These are phyloP conservation scores for Contarinia nasturtii DNA, from an alignment of 1,140 invertebrate species.

Conservation along the genomic window DNA sequence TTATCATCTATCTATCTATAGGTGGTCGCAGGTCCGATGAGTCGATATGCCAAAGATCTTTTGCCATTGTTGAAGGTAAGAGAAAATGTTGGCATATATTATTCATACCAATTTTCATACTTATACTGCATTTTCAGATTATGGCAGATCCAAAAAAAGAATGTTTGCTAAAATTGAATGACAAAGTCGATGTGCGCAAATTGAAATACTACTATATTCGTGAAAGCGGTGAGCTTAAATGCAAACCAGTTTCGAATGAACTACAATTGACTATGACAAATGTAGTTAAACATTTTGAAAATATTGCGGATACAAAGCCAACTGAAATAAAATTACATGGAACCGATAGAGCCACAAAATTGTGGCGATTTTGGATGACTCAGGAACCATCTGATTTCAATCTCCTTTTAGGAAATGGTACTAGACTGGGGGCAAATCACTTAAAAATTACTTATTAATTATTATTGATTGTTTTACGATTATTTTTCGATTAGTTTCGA, in stretches of 20 bases:
- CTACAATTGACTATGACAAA: slow-evolving; percentile 40
- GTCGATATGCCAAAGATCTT: slow-evolving; percentile 55
- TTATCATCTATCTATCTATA: no score
- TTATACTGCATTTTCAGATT: slow-evolving; percentile 5
- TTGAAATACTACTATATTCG: slow-evolving; percentile 65
- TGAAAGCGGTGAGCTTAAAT: slow-evolving; percentile 38
- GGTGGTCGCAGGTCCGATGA: slow-evolving; percentile 59
- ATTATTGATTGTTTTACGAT: no score
- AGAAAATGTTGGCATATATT: slow-evolving; percentile 12
- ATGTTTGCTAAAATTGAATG: slow-evolving; percentile 19
- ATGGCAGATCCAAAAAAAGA: slow-evolving; percentile 14
- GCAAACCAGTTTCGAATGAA: slow-evolving; percentile 48
- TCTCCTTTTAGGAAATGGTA: slow-evolving; percentile 36
- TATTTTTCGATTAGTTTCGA: no score
- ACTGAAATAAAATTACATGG: slow-evolving; percentile 29
- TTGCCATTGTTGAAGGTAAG: slow-evolving; percentile 45
- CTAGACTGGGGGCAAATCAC: no score
- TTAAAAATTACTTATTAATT: no score
- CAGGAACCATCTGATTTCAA: slow-evolving; percentile 43
- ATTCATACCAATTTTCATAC: slow-evolving; percentile 4
- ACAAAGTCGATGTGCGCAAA: slow-evolving; percentile 39
- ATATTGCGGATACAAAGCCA: slow-evolving; percentile 11
- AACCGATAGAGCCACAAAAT: slow-evolving; percentile 36
- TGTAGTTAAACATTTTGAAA: slow-evolving; percentile 5
- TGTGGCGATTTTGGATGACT: slow-evolving; percentile 60